These are phyloP conservation scores for Campopleginae sp. DNA, from an alignment of 2,888 invertebrate species.

Conservation along the genomic window DNA sequence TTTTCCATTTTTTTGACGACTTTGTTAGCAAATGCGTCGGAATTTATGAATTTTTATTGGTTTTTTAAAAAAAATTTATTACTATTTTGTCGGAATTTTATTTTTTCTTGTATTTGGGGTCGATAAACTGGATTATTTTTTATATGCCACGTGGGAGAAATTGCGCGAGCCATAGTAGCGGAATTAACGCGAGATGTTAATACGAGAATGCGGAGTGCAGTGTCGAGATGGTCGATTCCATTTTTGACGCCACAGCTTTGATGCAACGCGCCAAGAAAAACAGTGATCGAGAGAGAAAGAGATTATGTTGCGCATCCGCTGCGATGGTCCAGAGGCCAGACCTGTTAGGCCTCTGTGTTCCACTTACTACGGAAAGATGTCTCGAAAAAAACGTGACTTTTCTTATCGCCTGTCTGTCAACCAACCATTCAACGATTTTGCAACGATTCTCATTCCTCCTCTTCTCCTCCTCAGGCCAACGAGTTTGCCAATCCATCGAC, in stretches of 20 bases:
- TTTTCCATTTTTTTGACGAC: neutral
- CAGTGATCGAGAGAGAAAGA: conserved; percentile 16
- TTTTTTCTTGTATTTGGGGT: conserved; percentile 27
- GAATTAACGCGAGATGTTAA: conserved; percentile 38
- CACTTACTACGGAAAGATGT: conserved; percentile 44
- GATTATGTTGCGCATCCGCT: conserved; percentile 24
- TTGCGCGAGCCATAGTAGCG: conserved; percentile 24
- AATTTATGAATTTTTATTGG: too few species aligned
- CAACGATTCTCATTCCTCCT: neutral
- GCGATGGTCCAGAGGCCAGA: conserved; percentile 25
- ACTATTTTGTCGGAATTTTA: neutral
- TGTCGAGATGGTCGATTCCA: conserved; percentile 27
- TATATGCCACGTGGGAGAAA: neutral
- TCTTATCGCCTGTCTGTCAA: conserved; percentile 28
- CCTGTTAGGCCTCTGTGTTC: conserved; percentile 47
- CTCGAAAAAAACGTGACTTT: conserved; percentile 20
- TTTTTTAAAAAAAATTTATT: too few species aligned
- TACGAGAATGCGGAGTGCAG: neutral
- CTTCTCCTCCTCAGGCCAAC: too few species aligned
- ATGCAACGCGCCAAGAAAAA: conserved; percentile 7
- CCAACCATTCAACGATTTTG: conserved; percentile 1
- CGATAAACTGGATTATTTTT: conserved; percentile 50
- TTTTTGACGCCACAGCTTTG: conserved; percentile 25
- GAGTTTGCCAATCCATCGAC: neutral
- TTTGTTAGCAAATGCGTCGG: too few species aligned